phyloP scores from a whole-genome alignment of 2,888 invertebrate genomes.

The Andrena trimmerana region DNA sequence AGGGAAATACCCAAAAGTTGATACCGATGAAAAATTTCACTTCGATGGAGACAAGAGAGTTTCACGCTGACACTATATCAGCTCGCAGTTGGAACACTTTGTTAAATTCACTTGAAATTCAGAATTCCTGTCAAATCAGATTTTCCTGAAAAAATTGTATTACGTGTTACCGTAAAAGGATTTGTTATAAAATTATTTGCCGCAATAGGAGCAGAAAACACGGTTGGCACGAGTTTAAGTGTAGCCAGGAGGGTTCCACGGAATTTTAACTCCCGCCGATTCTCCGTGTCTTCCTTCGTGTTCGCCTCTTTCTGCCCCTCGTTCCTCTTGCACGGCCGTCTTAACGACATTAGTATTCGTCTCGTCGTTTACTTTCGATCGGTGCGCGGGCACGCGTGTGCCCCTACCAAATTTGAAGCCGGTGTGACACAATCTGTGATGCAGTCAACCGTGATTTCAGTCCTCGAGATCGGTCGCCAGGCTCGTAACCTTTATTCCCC shows the following conservation, averaged over 20 bases:
- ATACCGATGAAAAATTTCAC: too few species aligned
- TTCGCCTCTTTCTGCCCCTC: slow-evolving; percentile 24
- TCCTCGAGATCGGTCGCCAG: slow-evolving; percentile 48
- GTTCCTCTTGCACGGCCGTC: slow-evolving; percentile 43
- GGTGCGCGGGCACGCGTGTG: slow-evolving; percentile 70
- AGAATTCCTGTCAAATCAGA: neutral
- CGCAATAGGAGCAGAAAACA: slow-evolving; percentile 4
- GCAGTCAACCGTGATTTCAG: slow-evolving; percentile 70
- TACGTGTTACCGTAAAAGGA: slow-evolving; percentile 16
- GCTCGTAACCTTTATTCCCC: slow-evolving; percentile 16
- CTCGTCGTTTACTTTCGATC: slow-evolving; percentile 79
- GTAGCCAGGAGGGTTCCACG: slow-evolving; percentile 44
- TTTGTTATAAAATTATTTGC: slow-evolving; percentile 45
- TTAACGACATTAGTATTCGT: slow-evolving; percentile 74
- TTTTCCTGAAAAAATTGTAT: slow-evolving; percentile 9
- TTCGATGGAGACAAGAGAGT: too few species aligned
- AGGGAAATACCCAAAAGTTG: too few species aligned
- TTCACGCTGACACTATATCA: too few species aligned
- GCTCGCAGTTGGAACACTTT: neutral
- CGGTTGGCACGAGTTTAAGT: slow-evolving; percentile 54
- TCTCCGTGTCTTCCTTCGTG: slow-evolving; percentile 20
- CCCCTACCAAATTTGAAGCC: slow-evolving; percentile 74
- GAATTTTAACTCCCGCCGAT: slow-evolving; percentile 66
- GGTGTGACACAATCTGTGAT: slow-evolving; percentile 73
- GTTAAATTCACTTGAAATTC: neutral